Conservation (phyloP, 2,797 vertebrate genomes). For the Neomorphus geoffroyi region DNA sequence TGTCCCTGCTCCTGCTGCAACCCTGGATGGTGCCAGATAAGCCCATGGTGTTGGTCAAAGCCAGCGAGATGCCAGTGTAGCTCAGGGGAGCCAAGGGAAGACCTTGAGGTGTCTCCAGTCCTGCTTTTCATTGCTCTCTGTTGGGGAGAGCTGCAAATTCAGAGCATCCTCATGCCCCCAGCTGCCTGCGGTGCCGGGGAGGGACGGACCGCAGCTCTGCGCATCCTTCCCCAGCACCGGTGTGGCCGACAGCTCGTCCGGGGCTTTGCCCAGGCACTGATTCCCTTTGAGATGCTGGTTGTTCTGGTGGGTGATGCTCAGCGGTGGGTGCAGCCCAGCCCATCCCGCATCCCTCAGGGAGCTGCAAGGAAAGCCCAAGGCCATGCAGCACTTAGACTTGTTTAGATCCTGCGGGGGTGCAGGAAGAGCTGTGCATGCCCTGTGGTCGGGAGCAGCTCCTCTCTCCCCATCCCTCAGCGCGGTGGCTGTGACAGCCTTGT, state of each 20-base stretch:
- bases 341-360: background rate
- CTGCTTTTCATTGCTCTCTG: background rate
- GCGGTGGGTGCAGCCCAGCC: rapidly evolving
- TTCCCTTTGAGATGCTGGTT: background rate
- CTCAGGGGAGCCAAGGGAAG: background rate
- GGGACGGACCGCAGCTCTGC: background rate
- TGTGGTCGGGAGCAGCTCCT: background rate
- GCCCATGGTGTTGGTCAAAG: background rate
- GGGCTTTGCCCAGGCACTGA: rapidly evolving
- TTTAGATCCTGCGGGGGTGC: no score
- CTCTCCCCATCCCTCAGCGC: rapidly evolving
- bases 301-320: background rate
- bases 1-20: background rate
- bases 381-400: rapidly evolving
- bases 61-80: background rate
- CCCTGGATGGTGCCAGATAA: background rate
- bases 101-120: background rate
- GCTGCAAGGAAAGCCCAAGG: rapidly evolving
- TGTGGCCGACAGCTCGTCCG: background rate
- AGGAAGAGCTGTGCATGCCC: background rate
- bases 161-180: rapidly evolving
- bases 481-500: background rate
- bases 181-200: rapidly evolving
- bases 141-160: background rate
- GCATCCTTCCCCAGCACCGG: background rate